These are phyloP conservation scores for Aratinga solstitialis DNA, from an alignment of 2,797 vertebrate genomes.

Conservation along the genomic window DNA sequence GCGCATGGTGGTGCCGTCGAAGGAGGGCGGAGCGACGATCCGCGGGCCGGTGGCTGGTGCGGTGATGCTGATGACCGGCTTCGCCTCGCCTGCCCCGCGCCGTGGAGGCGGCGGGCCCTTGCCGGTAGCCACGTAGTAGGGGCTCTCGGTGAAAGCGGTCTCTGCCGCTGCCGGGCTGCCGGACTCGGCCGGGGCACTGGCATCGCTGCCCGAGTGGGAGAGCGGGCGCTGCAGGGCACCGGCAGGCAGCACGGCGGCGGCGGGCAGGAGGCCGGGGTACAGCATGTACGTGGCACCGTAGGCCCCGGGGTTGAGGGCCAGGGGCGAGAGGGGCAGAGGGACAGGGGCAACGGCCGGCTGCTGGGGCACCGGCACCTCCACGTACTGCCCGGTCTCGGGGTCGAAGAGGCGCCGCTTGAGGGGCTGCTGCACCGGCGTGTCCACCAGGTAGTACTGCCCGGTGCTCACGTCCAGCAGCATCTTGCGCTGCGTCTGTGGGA, in stretches of 20 bases:
- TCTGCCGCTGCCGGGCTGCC: slow-evolving; percentile 57
- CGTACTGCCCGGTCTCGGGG: slow-evolving; percentile 92
- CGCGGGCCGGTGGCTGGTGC: slow-evolving; percentile 89
- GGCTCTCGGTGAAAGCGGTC: slow-evolving; percentile 77
- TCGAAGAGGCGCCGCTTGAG: slow-evolving; percentile 90
- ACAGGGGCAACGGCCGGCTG: slow-evolving; percentile 77
- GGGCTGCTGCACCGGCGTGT: slow-evolving; percentile 84
- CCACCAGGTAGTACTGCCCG: slow-evolving; percentile 95
- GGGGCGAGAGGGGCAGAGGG: slow-evolving; percentile 79
- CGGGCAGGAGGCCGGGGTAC: slow-evolving; percentile 83
- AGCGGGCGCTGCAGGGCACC: slow-evolving; percentile 72
- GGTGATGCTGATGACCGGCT: slow-evolving; percentile 92
- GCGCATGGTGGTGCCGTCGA: slow-evolving; percentile 97
- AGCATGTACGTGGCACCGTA: slow-evolving; percentile 89
- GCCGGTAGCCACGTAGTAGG: slow-evolving; percentile 85
- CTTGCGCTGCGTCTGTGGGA: slow-evolving; percentile 88
- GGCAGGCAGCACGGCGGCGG: slow-evolving; percentile 78
- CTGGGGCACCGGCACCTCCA: slow-evolving; percentile 88
- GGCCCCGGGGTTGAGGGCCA: slow-evolving; percentile 83
- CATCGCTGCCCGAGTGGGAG: slow-evolving; percentile 44
- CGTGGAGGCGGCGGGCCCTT: slow-evolving; percentile 61
- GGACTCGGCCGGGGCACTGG: slow-evolving; percentile 33
- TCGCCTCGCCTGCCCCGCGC: slow-evolving; percentile 76
- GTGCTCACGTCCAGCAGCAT: slow-evolving; percentile 93
- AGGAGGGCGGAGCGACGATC: slow-evolving; percentile 93